Evolutionary conservation across 2,797 vertebrate species (phyloP), one percentile per base, ranked within the genome.

Genomic region (Erethizon dorsatum): DNA sequence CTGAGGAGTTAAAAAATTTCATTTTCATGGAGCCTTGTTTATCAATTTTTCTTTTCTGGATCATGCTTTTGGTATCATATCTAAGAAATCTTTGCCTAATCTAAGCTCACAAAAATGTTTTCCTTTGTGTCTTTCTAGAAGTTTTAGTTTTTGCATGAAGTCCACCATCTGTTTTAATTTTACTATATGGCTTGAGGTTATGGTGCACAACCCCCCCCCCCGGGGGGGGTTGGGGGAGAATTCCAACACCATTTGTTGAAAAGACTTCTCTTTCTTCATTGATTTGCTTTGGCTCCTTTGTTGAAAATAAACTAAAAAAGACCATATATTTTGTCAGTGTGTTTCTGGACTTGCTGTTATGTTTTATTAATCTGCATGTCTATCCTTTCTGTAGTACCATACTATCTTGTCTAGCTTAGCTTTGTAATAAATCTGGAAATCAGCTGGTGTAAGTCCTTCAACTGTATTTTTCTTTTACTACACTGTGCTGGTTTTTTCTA

Each of bases 51-150:
- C 28, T 56, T 82, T 90, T 75, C 67, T 63, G n/a, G 31, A 83
- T 83, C 52, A 86, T 89, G 57, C 17, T 93, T 88, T 79, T 77
- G 37, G 9, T 91, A 9, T 78, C 8, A 20, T 50, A 78, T 10
- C 45, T 52, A 52, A 52, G 47, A 78, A 78, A 78, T n/a, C 50
- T 91, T 79, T 50, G 31, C 45, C 80, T 80, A 83, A 83, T 6
- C 6, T 78, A 88, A 95, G 20, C 33, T 52, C 77, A 71, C 45
- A 71, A 87, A 92, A 86, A 54, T 6, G 63, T 79, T 88, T 56
- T 94, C 37, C n/a, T 95, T 0, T 41, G n/a, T 87, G 83, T 96
- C 63, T 45, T 67, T 54, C 50, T 79, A 67, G 41, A 77, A 67
- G 26, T 86, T 61, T 52, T 63, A 91, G 54, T 78, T 91, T 79